Evolutionary conservation across 2,797 vertebrate species (phyloP).

Genomic region (Acomys russatus): DNA sequence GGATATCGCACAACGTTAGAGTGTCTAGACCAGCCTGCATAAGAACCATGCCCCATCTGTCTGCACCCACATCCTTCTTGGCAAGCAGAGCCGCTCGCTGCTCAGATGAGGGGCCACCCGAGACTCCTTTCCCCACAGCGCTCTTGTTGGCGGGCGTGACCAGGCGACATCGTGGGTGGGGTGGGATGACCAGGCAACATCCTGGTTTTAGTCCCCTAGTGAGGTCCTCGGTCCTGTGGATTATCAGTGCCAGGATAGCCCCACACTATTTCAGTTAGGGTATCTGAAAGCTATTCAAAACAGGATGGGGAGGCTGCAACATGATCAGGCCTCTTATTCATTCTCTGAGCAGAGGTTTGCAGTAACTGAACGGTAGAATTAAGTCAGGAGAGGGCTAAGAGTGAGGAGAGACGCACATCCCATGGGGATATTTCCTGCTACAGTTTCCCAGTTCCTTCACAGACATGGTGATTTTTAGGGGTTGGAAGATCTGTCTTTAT

Average conservation of each 20-base stretch:
- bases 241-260: neutral
- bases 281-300: neutral
- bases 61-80: slow-evolving; percentile 58
- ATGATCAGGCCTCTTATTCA: neutral
- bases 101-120: neutral
- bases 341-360: neutral
- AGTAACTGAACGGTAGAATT: neutral
- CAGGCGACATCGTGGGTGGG: too few relatives aligned
- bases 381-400: neutral
- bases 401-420: neutral
- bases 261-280: neutral
- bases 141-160: neutral
- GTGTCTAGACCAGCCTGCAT: neutral
- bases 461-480: neutral
- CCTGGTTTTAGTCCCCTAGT: neutral
- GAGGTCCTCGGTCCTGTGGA: neutral
- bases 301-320: neutral
- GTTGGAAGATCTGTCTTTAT: neutral
- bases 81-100: neutral
- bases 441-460: neutral
- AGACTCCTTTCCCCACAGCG: neutral
- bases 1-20: slow-evolving; percentile 31
- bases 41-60: neutral
- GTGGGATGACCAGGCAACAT: neutral
- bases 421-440: neutral